Conservation (phyloP, 2,888 invertebrate species). For the Agrypnus murinus region DNA sequence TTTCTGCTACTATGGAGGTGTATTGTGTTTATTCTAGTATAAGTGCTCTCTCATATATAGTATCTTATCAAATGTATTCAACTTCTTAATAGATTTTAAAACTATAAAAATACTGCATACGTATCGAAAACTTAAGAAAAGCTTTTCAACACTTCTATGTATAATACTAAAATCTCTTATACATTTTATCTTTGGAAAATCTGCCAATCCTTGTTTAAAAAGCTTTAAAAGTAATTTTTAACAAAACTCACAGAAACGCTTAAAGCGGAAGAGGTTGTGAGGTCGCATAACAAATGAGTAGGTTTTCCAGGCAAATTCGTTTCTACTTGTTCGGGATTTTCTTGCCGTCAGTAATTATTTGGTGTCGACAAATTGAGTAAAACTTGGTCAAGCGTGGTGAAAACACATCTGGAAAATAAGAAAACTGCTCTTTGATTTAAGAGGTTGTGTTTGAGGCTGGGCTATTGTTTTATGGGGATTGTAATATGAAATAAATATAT, state of each 20-base stretch:
- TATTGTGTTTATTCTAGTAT: too few species aligned
- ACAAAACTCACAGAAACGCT: neutral
- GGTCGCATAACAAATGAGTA: constrained; percentile 14
- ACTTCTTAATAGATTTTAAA: too few species aligned
- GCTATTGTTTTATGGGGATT: neutral
- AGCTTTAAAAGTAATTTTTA: constrained; percentile 10
- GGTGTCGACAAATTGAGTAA: constrained; percentile 6
- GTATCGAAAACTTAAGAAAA: too few species aligned
- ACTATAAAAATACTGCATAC: too few species aligned
- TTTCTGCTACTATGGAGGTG: too few species aligned
- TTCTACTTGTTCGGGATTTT: constrained; percentile 5
- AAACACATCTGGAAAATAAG: neutral
- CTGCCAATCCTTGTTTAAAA: constrained; percentile 7
- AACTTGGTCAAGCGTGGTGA: neutral
- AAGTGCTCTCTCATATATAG: too few species aligned
- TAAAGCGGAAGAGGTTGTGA: constrained; percentile 1
- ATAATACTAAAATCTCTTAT: neutral
- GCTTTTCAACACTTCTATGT: too few species aligned
- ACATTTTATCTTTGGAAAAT: neutral
- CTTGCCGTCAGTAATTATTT: constrained; percentile 12
- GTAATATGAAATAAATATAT: neutral
- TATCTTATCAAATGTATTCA: too few species aligned
- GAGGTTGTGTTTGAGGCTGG: neutral
- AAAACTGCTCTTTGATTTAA: neutral
- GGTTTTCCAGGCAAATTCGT: constrained; percentile 15